Base-by-base conservation (phyloP, 2,113 vertebrate species). In the Oryctolagus cuniculus region DNA sequence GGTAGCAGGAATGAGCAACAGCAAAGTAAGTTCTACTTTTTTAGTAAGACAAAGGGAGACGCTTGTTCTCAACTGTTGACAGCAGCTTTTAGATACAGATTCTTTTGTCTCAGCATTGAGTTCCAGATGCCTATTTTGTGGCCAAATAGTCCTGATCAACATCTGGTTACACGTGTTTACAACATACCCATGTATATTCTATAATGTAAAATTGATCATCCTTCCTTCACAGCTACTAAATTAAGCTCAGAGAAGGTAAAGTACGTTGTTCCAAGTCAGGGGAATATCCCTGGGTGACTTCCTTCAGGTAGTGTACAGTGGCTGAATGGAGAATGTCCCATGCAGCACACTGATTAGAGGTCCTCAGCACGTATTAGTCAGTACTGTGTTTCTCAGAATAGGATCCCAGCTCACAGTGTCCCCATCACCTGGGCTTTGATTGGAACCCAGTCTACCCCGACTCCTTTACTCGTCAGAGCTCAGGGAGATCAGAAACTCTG, bases 1-100 rank as follows among this genome's bases (percentile, higher is more conserved):
- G 58, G 4, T 2, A 21, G 63, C n/a, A 72, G 29, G 0, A 21
- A 4, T 8, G 9, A 3, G 0, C 51, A 5, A n/a, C 2, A 58
- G 38, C 5, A 31, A 31, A 44, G 36, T 19, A 24, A 55, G 29
- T 82, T 44, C 61, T 51, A 11, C 66, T 86, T 13, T 51, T 64
- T 2, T 79, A 9, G 0, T 58, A 78, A 74, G 21, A 55, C 25
- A 15, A 55, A 93, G 63, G 17, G 36, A 85, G 51, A 70, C 29
- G 7, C 8, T 34, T 55, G 24, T 7, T 12, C 66, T 61, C 19
- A 6, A 0, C 22, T 27, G 27, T 67, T 67, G n/a, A 53, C 73
- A 38, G 21, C 17, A 75, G 11, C 29, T 80, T 78, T 77, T 90
- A 61, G 75, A 51, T 22, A 58, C 19, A n/a, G 19, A 36, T 79